These are phyloP conservation scores for Eupsilia transversa DNA, from an alignment of 2,888 invertebrate genomes.

Conservation along the genomic window DNA sequence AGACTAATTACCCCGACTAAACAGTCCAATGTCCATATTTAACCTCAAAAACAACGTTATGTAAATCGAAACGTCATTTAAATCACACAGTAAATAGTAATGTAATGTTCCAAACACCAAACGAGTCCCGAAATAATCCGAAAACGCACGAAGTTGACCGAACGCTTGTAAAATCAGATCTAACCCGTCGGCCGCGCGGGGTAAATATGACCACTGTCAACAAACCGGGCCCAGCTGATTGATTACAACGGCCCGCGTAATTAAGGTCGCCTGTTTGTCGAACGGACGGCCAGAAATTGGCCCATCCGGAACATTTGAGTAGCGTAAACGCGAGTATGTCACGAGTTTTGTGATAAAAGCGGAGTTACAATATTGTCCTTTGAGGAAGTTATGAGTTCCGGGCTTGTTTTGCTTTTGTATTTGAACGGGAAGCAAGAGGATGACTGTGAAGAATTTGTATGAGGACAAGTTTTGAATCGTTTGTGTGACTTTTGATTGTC, in stretches of 20 bases:
- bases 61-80: slow-evolving; percentile 13
- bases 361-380: slow-evolving; percentile 27
- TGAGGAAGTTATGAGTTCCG: slow-evolving; percentile 28
- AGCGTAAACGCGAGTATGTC: slow-evolving; percentile 58
- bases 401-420: slow-evolving; percentile 12
- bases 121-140: slow-evolving; percentile 32
- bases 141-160: slow-evolving; percentile 45
- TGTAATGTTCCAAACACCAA: neutral
- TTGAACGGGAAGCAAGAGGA: neutral
- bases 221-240: slow-evolving; percentile 70
- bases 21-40: neutral
- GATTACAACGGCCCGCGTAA: slow-evolving; percentile 74
- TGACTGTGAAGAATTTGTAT: slow-evolving; percentile 11
- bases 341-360: slow-evolving; percentile 37
- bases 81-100: slow-evolving; percentile 13
- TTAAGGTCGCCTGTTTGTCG: slow-evolving; percentile 74
- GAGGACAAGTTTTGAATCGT: slow-evolving; percentile 9
- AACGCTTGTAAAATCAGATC: slow-evolving; percentile 56
- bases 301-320: slow-evolving; percentile 56
- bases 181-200: slow-evolving; percentile 63
- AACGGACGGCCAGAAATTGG: slow-evolving; percentile 63
- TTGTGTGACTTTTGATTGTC: slow-evolving; percentile 36
- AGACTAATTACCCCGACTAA: slow-evolving; percentile 2
- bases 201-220: slow-evolving; percentile 70
- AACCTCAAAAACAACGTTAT: neutral